Base-by-base conservation (phyloP, 2,797 vertebrate genomes). In the Gastrophryne carolinensis region DNA sequence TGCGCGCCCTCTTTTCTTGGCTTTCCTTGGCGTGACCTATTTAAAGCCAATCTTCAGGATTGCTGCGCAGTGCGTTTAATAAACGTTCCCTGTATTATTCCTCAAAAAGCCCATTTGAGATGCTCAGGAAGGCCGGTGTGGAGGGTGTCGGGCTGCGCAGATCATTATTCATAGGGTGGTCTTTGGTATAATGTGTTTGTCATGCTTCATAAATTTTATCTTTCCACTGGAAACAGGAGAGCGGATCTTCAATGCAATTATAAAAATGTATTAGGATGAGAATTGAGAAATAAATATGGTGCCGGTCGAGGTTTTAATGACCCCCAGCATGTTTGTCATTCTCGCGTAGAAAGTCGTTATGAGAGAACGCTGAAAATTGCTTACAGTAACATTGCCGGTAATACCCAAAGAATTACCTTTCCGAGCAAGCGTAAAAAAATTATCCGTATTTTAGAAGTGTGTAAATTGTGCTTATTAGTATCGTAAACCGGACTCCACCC, bases 201-300 rank as follows among this genome's bases (percentile, higher is more conserved):
- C 84, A 85, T 53, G 86, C 86, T 87, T 87, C 84, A 82, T 92
- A 90, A 90, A 90, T 88, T 90, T 91, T 90, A 90, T 90, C 83
- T 89, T 85, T 89, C 86, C 86, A 89, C 85, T 91, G 89, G 89
- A 91, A 90, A 90, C 87, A 91, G 85, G 86, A 87, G 87, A 89
- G 88, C 88, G 87, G 90, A 89, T 89, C 85, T 87, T 89, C 88
- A 82, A 75, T 85, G 88, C 87, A 90, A 90, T 90, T 91, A 90
- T 86, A 90, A 90, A 90, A 90, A 90, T 88, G 84, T 89, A 88
- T 90, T 90, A 89, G 88, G 88, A 88, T 85, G 84, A 85, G 66
- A 83, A 86, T 86, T 84, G 85, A 84, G 87, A 86, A 88, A 84
- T 83, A 88, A 90, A 86, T 87, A 89, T 78, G 82, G 87, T 69